These are phyloP conservation scores for Notocelia uddmanniana DNA, from an alignment of 2,888 invertebrate genomes.

Conservation along the genomic window DNA sequence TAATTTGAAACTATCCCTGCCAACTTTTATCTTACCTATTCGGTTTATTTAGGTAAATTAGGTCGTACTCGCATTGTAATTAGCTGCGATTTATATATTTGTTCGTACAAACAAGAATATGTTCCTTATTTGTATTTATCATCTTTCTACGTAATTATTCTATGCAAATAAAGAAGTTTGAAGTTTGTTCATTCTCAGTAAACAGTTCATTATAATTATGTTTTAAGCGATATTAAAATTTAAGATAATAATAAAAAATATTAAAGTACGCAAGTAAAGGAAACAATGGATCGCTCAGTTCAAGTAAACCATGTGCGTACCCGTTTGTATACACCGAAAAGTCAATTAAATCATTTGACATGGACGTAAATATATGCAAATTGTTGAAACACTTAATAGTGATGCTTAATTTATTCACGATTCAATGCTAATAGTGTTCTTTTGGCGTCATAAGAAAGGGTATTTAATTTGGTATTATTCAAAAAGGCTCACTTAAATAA, in stretches of 20 bases:
- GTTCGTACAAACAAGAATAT: too few species aligned
- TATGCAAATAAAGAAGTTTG: too few species aligned
- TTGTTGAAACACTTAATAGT: slow-evolving; percentile 32
- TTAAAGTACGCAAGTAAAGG: background rate
- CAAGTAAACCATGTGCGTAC: background rate
- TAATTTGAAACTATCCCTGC: too few species aligned
- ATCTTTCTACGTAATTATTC: too few species aligned
- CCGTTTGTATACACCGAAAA: slow-evolving; percentile 9
- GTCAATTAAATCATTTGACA: slow-evolving; percentile 36
- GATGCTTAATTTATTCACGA: slow-evolving; percentile 40
- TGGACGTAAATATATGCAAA: slow-evolving; percentile 37
- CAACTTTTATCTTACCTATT: too few species aligned
- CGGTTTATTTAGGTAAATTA: too few species aligned
- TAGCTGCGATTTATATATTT: too few species aligned
- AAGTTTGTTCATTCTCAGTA: too few species aligned
- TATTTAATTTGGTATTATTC: slow-evolving; percentile 8
- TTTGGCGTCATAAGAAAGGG: slow-evolving; percentile 34
- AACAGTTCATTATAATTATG: too few species aligned
- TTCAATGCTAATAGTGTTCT: slow-evolving; percentile 43
- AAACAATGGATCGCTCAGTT: slow-evolving; percentile 5
- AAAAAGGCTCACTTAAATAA: background rate
- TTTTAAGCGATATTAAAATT: background rate
- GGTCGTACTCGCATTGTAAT: too few species aligned
- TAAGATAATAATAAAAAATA: background rate
- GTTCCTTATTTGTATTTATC: too few species aligned